These are phyloP conservation scores for Pachyrhynchus sulphureomaculatus DNA, from an alignment of 1,140 invertebrate species.

Conservation along the genomic window DNA sequence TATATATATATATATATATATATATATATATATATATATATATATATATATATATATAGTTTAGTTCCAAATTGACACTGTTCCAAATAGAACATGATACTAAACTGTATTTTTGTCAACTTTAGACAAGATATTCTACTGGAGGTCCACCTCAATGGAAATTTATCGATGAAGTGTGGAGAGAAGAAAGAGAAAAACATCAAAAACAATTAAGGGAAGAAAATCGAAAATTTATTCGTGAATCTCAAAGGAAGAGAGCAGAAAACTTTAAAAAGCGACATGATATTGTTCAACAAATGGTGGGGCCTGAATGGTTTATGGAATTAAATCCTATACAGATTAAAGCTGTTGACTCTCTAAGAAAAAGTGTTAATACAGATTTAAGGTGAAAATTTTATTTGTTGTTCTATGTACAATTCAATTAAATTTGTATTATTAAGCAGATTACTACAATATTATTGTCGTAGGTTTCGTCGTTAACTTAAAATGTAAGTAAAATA, in stretches of 20 bases:
- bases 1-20: too few relatives aligned
- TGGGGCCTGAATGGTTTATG: constrained; percentile 48
- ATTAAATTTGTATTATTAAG: too few relatives aligned
- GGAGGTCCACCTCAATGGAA: constrained; percentile 36
- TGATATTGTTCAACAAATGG: constrained; percentile 14
- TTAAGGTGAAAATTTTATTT: not conserved
- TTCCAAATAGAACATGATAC: too few relatives aligned
- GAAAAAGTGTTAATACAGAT: constrained; percentile 15
- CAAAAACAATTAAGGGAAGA: constrained; percentile 27
- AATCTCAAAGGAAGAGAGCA: not conserved
- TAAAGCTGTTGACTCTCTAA: constrained; percentile 36
- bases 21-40: too few relatives aligned
- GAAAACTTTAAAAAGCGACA: not conserved
- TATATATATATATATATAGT: too few relatives aligned
- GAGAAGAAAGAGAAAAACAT: constrained; percentile 17
- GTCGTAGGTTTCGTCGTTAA: not conserved
- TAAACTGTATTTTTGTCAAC: too few relatives aligned
- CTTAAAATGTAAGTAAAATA: not conserved
- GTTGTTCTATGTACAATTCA: not conserved
- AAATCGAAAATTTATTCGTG: constrained; percentile 13
- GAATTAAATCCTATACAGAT: constrained; percentile 45
- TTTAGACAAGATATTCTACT: constrained; percentile 20
- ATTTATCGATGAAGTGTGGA: constrained; percentile 42
- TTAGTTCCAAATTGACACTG: too few relatives aligned
- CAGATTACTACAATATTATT: too few relatives aligned